Evolutionary conservation across 2,113 vertebrate species (phyloP).

Genomic region (Brachionichthys hirsutus): DNA sequence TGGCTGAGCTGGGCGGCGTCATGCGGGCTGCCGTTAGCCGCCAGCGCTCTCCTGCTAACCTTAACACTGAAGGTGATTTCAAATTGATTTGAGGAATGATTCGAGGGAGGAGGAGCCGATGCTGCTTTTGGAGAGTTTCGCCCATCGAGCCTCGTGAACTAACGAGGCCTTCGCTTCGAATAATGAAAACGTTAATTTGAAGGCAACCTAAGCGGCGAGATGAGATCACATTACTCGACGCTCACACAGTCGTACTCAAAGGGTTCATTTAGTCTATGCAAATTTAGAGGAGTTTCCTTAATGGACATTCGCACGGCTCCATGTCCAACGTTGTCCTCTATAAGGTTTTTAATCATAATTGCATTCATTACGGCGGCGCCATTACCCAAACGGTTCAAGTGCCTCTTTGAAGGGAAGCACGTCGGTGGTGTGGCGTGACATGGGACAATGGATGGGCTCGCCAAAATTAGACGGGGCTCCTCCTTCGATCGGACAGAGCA

Average conservation of each 20-base stretch:
- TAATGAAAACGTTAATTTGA: conserved; percentile 11
- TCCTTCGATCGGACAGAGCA: conserved; percentile 44
- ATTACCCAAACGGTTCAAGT: conserved; percentile 25
- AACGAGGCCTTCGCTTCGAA: conserved; percentile 9
- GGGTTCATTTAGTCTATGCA: conserved; percentile 7
- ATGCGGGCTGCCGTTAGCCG: conserved; percentile 83
- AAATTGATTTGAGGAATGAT: conserved; percentile 52
- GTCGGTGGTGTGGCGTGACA: conserved; percentile 3
- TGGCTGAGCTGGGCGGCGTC: conserved; percentile 97
- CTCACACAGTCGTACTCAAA: conserved; percentile 9
- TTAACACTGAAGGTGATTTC: conserved; percentile 90
- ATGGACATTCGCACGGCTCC: conserved; percentile 8
- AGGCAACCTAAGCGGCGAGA: conserved; percentile 4
- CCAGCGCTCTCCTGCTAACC: conserved; percentile 86
- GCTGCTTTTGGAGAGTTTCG: conserved; percentile 45
- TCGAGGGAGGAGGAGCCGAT: conserved; percentile 49
- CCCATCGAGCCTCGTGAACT: neutral
- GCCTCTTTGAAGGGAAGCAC: conserved; percentile 21
- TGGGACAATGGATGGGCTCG: conserved; percentile 12
- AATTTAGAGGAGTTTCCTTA: conserved; percentile 21
- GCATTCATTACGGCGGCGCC: conserved; percentile 22
- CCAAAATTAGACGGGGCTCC: conserved; percentile 46
- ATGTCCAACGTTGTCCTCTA: conserved; percentile 10
- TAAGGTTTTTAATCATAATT: conserved; percentile 34
- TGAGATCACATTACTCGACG: neutral